Percentiles rank a stretch among this genome's conserved stretches.
Conservation (phyloP, 2,888 invertebrate genomes). For the Ceriagrion tenellum region DNA sequence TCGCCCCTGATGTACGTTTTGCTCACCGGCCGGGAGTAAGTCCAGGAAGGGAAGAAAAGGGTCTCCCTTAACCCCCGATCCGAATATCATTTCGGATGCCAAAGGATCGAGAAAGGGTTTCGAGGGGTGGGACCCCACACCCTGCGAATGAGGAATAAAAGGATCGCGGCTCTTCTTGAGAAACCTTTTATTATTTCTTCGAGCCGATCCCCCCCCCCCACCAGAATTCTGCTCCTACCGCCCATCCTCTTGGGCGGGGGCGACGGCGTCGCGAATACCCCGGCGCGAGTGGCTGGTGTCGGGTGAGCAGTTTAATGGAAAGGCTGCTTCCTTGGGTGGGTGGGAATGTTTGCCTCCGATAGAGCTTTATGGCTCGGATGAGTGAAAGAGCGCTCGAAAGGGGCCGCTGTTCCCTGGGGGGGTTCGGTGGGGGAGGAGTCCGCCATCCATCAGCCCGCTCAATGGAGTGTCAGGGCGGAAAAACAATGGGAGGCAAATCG, state of each 20-base stretch:
- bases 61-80: not conserved
- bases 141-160: not conserved
- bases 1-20: not conserved
- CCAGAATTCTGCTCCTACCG: no score
- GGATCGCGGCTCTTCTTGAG: not conserved
- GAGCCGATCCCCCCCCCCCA: no score
- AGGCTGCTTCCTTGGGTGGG: not conserved
- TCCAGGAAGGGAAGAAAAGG: conserved; percentile 53
- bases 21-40: conserved; percentile 17
- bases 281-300: not conserved
- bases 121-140: not conserved
- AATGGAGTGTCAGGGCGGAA: conserved; percentile 60
- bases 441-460: conserved; percentile 62
- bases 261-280: no score
- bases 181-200: not conserved
- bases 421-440: not conserved
- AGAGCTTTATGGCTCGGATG: conserved; percentile 54
- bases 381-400: not conserved
- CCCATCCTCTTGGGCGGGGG: not conserved
- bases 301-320: conserved; percentile 4
- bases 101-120: conserved; percentile 45
- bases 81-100: conserved; percentile 57
- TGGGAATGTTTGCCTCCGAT: conserved; percentile 45
- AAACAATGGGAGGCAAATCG: conserved; percentile 60
- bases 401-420: not conserved